Evolutionary conservation across 35 echinoderm and acorn worm genomes (phyloP).

Genomic region (Ophioderma brevispina): DNA sequence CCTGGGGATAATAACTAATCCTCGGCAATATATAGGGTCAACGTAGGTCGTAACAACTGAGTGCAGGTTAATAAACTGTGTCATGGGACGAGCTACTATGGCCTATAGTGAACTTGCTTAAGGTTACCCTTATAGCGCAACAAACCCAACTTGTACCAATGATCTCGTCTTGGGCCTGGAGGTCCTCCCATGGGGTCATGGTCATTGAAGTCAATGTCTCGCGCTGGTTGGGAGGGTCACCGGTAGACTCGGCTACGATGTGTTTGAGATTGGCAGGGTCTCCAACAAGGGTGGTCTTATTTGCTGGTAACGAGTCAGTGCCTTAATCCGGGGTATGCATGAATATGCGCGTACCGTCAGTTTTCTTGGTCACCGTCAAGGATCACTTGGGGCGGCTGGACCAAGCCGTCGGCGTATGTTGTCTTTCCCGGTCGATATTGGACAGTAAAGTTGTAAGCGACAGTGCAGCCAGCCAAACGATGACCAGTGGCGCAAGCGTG

Average conservation of each 20-base stretch:
- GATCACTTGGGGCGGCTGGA: neutral
- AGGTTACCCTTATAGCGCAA: neutral
- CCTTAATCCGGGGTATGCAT: neutral
- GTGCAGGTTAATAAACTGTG: too few relatives aligned
- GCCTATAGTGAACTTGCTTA: neutral
- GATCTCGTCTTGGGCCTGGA: neutral
- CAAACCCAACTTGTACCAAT: neutral
- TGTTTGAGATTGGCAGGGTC: too few relatives aligned
- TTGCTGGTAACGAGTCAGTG: neutral
- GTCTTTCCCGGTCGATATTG: neutral
- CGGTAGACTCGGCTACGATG: too few relatives aligned
- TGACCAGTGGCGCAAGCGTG: neutral
- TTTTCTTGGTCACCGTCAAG: neutral
- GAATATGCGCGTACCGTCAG: too few relatives aligned
- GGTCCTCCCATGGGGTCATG: neutral
- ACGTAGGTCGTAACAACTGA: too few relatives aligned
- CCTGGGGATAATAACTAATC: too few relatives aligned
- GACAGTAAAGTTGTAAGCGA: neutral
- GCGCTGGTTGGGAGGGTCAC: too few relatives aligned
- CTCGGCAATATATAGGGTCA: too few relatives aligned
- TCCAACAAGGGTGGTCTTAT: too few relatives aligned
- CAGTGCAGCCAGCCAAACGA: neutral
- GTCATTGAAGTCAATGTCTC: too few relatives aligned
- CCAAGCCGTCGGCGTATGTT: neutral
- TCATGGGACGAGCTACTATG: too few relatives aligned